A percentile compares a stretch with the other conserved stretches of the same genome.
These are phyloP conservation scores for Tauraco erythrolophus DNA, from an alignment of 2,113 vertebrate species.

Conservation along the genomic window DNA sequence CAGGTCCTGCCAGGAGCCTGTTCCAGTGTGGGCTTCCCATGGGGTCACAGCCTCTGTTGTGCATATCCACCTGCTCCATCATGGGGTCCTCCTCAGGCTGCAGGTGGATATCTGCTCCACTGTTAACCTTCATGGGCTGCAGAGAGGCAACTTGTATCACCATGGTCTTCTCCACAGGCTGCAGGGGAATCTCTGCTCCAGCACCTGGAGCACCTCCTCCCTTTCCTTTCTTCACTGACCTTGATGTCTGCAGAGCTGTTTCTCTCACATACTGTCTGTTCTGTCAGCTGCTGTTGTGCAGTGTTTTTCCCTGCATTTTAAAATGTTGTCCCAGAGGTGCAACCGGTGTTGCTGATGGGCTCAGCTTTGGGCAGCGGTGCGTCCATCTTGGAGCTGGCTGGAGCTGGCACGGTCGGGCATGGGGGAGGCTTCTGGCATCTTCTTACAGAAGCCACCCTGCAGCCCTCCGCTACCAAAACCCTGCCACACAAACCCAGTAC, in stretches of 20 bases:
- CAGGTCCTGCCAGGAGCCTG: not conserved
- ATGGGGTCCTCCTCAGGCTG: rapidly evolving
- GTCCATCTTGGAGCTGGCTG: rapidly evolving
- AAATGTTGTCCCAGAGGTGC: rapidly evolving
- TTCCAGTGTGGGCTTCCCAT: rapidly evolving
- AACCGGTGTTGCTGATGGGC: rapidly evolving
- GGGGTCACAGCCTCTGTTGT: not conserved
- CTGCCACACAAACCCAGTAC: not conserved
- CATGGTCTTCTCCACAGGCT: rapidly evolving
- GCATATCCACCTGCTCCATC: not conserved
- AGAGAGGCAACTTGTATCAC: not conserved
- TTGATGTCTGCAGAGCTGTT: not conserved
- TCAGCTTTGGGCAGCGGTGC: not conserved
- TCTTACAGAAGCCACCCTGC: not conserved
- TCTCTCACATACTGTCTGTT: rapidly evolving
- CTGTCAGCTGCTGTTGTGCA: not conserved
- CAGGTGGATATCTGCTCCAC: not conserved
- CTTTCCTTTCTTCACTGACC: not conserved
- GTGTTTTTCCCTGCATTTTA: not conserved
- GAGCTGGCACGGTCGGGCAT: rapidly evolving
- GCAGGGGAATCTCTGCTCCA: not conserved
- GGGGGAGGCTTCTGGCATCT: not conserved
- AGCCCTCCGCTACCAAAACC: not conserved
- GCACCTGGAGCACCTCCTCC: rapidly evolving
- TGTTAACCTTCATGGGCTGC: not conserved